phyloP scores from a whole-genome alignment of 2,797 vertebrate species.

The Xenops minutus region DNA sequence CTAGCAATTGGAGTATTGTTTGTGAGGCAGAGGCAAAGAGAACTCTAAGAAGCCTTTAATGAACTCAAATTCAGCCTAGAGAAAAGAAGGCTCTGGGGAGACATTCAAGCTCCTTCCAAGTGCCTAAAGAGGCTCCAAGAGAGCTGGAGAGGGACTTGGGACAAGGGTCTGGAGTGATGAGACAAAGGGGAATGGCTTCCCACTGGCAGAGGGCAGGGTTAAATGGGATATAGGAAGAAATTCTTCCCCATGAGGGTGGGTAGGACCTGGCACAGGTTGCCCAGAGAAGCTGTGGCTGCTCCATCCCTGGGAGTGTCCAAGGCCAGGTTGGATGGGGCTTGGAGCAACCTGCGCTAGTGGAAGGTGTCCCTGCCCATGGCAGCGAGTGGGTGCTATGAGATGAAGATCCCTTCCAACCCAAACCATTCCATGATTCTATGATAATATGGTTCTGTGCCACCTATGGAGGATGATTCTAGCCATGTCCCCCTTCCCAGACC shows the following conservation, averaged over 20 bases:
- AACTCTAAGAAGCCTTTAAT: background rate
- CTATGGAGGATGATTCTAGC: background rate
- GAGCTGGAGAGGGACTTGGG: background rate
- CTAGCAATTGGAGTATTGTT: background rate
- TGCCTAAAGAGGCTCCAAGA: background rate
- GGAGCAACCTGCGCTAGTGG: background rate
- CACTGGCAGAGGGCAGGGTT: background rate
- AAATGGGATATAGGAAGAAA: background rate
- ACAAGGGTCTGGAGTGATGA: background rate
- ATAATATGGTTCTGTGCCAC: background rate
- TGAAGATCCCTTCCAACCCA: background rate
- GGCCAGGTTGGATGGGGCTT: rapidly evolving
- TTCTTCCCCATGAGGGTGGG: background rate
- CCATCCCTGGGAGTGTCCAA: background rate
- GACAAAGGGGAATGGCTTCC: background rate
- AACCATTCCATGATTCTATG: background rate
- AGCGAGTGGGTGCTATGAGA: rapidly evolving
- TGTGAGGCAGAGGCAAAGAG: background rate
- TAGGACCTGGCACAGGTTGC: rapidly evolving
- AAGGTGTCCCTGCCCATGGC: background rate
- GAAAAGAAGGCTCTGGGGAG: background rate
- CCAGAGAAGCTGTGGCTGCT: background rate
- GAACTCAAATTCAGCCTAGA: background rate
- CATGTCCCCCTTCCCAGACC: background rate
- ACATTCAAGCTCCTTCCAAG: background rate